phyloP scores from a whole-genome alignment of 2,888 invertebrate genomes.

The Antheraea yamamai region DNA sequence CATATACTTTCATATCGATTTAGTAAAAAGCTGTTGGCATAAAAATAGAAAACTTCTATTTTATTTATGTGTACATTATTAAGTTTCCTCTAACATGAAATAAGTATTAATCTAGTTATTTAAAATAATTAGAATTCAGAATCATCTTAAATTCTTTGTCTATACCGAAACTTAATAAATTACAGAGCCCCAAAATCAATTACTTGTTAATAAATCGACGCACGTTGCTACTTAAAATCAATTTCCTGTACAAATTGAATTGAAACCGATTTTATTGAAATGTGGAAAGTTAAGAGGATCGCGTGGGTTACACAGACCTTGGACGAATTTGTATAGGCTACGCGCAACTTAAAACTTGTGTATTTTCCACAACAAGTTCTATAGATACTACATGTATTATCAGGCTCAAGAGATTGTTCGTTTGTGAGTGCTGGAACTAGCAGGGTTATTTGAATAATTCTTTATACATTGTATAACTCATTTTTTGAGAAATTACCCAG shows the following conservation, averaged over 20 bases:
- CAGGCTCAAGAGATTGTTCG: too few relatives aligned
- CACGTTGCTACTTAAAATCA: constrained; percentile 11
- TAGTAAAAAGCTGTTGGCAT: too few relatives aligned
- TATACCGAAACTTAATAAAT: not conserved
- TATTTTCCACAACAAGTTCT: not conserved
- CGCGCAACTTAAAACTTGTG: not conserved
- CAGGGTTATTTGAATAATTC: too few relatives aligned
- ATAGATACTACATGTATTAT: too few relatives aligned
- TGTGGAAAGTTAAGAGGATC: constrained; percentile 7
- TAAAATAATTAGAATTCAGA: not conserved
- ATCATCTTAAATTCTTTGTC: not conserved
- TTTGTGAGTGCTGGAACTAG: too few relatives aligned
- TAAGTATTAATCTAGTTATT: not conserved
- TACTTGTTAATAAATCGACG: not conserved
- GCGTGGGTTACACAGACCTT: constrained; percentile 3
- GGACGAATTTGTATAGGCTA: not conserved
- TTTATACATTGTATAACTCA: too few relatives aligned
- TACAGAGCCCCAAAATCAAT: constrained; percentile 2
- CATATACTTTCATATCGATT: too few relatives aligned
- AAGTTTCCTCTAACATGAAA: not conserved
- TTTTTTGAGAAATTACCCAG: too few relatives aligned
- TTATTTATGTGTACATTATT: not conserved
- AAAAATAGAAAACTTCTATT: too few relatives aligned
- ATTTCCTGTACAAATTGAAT: constrained; percentile 22
- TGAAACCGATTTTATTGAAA: constrained; percentile 20